Evolutionary conservation across 2,113 vertebrate species (phyloP).

Genomic region (Hemiprocne comata): DNA sequence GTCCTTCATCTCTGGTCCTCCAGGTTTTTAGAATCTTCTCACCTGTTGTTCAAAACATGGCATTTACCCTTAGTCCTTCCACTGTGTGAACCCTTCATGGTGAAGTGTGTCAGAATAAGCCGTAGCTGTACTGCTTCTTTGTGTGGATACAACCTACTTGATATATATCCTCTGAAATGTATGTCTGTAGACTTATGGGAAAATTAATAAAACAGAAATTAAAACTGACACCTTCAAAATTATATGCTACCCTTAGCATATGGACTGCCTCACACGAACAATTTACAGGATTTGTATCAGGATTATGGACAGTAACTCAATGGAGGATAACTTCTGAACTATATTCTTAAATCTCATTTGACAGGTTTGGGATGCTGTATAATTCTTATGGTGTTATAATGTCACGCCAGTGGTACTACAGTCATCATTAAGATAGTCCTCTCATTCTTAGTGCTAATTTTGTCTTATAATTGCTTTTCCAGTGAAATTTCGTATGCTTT

Average conservation of each 20-base stretch:
- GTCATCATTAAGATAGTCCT: slow-evolving; percentile 66
- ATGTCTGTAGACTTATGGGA: slow-evolving; percentile 72
- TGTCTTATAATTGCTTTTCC: slow-evolving; percentile 40
- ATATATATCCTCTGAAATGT: slow-evolving; percentile 72
- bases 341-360: slow-evolving; percentile 79
- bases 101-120: slow-evolving; percentile 15
- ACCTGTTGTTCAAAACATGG: not conserved
- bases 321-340: slow-evolving; percentile 77
- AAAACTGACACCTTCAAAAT: slow-evolving; percentile 79
- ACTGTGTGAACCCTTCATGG: not conserved
- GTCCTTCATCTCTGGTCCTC: not conserved
- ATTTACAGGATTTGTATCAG: slow-evolving; percentile 75
- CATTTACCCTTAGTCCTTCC: not conserved
- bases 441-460: slow-evolving; percentile 56
- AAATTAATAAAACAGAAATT: slow-evolving; percentile 82
- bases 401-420: slow-evolving; percentile 63
- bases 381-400: slow-evolving; percentile 71
- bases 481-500: slow-evolving; percentile 13
- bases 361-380: slow-evolving; percentile 76
- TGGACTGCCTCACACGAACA: slow-evolving; percentile 71
- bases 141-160: slow-evolving; percentile 59
- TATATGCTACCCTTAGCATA: slow-evolving; percentile 79
- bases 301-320: slow-evolving; percentile 79
- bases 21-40: not conserved
- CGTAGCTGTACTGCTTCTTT: slow-evolving; percentile 56